Evolutionary conservation across 2,113 vertebrate genomes (phyloP), one percentile per base, ranked within the genome.

Genomic region (Platysternon megacephalum): DNA sequence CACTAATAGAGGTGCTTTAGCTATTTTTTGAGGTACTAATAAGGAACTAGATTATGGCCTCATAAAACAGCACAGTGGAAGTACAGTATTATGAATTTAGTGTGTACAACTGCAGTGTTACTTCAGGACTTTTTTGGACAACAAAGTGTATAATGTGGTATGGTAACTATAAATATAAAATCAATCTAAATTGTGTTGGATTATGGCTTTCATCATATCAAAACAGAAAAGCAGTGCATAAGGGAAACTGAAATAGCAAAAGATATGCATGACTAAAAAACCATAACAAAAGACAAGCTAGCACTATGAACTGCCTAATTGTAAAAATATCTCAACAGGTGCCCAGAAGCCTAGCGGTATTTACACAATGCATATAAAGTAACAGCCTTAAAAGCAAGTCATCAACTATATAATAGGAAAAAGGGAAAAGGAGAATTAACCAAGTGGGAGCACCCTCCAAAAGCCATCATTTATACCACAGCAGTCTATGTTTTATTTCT

Each of bases 11-110:
- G 44, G 58, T 88, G 56, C 55, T 97, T 95, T 84, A 97, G 91
- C 94, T 84, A 85, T 87, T 90, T 95, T 98, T 97, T 98, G 96
- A 95, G 95, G 72, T 92, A 91, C 81, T 98, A 97, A 98, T 98
- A 97, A 88, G 46, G 89, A 97, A 97, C 84, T 93, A 95, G 96
- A 97, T 98, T 98, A 98, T 97, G 92, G 91, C 87, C 92, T 97
- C 94, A 79, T 98, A 98, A 98, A 98, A 85, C 85, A 95, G 93
- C 86, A 91, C 95, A 88, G 92, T 26, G 9, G 86, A 95, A 92
- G 86, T 93, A 84, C 84, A 93, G 74, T 49, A 89, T 96, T 95
- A 94, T 80, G 97, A 94, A 97, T 98, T 95, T 17, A 96, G 91
- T 56, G 93, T 81, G 52, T 93, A 89, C 78, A 86, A 53, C 89